Evolutionary conservation across 2,888 invertebrate species (phyloP).

Genomic region (Capitulum mitella): DNA sequence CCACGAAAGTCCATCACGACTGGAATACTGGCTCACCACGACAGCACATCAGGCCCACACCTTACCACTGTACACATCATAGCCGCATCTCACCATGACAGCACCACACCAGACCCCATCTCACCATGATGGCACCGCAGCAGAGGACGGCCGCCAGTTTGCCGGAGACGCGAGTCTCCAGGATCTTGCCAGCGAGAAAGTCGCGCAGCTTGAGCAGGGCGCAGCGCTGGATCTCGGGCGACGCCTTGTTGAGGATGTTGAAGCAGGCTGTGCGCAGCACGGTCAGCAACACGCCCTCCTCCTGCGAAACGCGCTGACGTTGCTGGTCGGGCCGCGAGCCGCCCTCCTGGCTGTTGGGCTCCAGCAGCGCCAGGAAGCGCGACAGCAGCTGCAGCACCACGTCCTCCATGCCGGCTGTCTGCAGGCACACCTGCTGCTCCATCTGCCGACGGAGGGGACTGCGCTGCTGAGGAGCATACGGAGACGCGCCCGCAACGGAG

Average conservation of each 20-base stretch:
- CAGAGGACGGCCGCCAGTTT: conserved; percentile 67
- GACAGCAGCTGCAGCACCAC: conserved; percentile 80
- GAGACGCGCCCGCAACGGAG: too few species aligned
- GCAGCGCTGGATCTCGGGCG: conserved; percentile 38
- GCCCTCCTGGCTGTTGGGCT: conserved; percentile 32
- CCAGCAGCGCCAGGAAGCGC: conserved; percentile 56
- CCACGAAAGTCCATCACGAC: too few species aligned
- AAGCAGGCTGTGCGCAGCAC: conserved; percentile 4
- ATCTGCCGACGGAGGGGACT: conserved; percentile 46
- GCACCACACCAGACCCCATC: too few species aligned
- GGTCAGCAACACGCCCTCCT: conserved; percentile 23
- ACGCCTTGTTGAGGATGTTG: conserved; percentile 16
- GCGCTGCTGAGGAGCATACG: too few species aligned
- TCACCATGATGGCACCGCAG: conserved; percentile 50
- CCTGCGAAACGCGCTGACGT: conserved; percentile 9
- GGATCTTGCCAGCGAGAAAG: conserved; percentile 62
- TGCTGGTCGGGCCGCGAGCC: neutral
- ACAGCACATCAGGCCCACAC: too few species aligned
- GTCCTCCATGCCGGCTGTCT: conserved; percentile 79
- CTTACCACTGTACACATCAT: too few species aligned
- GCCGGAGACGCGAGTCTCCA: conserved; percentile 76
- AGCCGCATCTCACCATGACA: too few species aligned
- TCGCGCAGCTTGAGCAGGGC: conserved; percentile 66
- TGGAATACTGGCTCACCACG: too few species aligned
- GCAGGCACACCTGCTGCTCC: conserved; percentile 63